Evolutionary conservation across 2,113 vertebrate genomes (phyloP), one percentile per base, ranked within the genome.

Genomic region (Pipra filicauda): DNA sequence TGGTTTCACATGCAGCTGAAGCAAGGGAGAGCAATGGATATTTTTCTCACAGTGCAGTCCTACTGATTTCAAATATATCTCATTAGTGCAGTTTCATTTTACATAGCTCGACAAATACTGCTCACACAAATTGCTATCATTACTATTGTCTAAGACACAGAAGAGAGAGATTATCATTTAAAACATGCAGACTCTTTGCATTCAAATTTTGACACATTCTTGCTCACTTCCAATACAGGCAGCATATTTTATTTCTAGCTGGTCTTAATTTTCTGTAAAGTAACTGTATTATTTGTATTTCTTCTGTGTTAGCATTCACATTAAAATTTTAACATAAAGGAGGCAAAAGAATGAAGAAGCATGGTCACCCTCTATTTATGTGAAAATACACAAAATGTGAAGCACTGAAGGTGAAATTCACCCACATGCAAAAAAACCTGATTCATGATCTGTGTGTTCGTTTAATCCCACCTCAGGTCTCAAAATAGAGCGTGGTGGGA

Each of bases 381-480:
- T 57, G 35, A 89, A 88, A 84, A 85, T 28, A 65, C 18, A 52
- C 31, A 91, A 89, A 92, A 91, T 65, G 27, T 58, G 85, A 93
- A 57, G n/a, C 49, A 69, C 23, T 96, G 83, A 88, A 93, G 92
- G 92, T 96, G 52, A 93, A 96, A 94, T 76, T 37, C 54, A 76
- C 70, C 88, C 95, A 81, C 91, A 93, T 69, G 76, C 51, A 82
- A 81, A 92, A 61, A 49, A 61, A 58, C 80, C 83, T 94, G 92
- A 95, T 88, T 96, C 92, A 97, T 92, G 93, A 93, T 96, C 93
- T 89, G 24, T 92, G 79, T 92, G 84, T 72, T 92, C 86, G 39
- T 87, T 85, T 92, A 94, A 91, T 96, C 90, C 92, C 91, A 96
- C 92, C 91, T 95, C 95, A 70, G 37, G 2, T 93, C 93, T 92